These are phyloP conservation scores for Protodeltote pygarga DNA, from an alignment of 2,888 invertebrate genomes.

Conservation along the genomic window DNA sequence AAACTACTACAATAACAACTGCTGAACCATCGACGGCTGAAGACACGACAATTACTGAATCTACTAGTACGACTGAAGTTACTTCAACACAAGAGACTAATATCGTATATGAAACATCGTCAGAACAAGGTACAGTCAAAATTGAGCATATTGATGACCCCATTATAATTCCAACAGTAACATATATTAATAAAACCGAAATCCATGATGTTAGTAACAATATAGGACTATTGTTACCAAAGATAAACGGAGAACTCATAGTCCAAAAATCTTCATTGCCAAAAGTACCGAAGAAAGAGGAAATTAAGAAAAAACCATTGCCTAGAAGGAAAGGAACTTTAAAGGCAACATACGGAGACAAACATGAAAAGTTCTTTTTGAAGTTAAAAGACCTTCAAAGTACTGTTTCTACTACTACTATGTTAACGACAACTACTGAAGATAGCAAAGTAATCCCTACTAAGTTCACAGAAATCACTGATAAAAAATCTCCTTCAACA, in stretches of 20 bases:
- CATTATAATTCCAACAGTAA: slow-evolving; percentile 71
- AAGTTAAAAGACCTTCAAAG: slow-evolving; percentile 48
- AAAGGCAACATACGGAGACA: slow-evolving; percentile 84
- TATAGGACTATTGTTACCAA: slow-evolving; percentile 63
- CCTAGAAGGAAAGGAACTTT: slow-evolving; percentile 81
- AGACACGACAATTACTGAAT: slow-evolving; percentile 7
- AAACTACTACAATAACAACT: slow-evolving; percentile 13
- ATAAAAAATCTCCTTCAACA: neutral
- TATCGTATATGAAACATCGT: slow-evolving; percentile 14
- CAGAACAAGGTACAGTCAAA: slow-evolving; percentile 16
- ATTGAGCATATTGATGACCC: slow-evolving; percentile 56
- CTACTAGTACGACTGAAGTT: slow-evolving; percentile 5
- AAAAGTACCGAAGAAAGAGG: slow-evolving; percentile 68
- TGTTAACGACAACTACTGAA: slow-evolving; percentile 1
- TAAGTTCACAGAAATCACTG: slow-evolving; percentile 9
- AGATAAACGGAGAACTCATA: slow-evolving; percentile 68
- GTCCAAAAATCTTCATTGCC: slow-evolving; percentile 64
- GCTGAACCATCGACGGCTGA: slow-evolving; percentile 22
- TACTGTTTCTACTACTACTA: neutral
- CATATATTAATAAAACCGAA: slow-evolving; percentile 55
- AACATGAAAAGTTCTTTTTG: slow-evolving; percentile 73
- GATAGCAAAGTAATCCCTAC: slow-evolving; percentile 4
- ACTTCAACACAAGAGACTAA: slow-evolving; percentile 25
- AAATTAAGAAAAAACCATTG: slow-evolving; percentile 71
- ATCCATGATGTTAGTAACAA: slow-evolving; percentile 65